phyloP scores from a whole-genome alignment of 2,888 invertebrate genomes.

The Lithophane socia region DNA sequence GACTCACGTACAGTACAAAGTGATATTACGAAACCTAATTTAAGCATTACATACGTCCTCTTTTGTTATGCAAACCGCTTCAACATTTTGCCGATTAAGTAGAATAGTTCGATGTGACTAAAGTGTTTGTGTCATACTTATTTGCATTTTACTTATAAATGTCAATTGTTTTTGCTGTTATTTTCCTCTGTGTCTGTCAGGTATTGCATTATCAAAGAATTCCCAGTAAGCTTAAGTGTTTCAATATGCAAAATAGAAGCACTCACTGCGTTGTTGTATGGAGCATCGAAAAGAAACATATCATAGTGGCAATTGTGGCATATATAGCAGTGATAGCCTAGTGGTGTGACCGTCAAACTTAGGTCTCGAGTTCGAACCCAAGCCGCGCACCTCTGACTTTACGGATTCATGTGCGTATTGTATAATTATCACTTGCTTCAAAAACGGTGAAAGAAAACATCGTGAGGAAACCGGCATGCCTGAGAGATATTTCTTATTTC shows the following conservation, averaged over 20 bases:
- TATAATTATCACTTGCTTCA: no score
- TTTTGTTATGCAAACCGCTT: constrained; percentile 50
- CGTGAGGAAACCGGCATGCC: no score
- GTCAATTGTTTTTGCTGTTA: constrained; percentile 41
- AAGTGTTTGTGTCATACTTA: constrained; percentile 46
- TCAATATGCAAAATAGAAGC: background rate
- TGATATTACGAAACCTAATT: constrained; percentile 61
- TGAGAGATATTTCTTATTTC: no score
- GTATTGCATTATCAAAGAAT: constrained; percentile 40
- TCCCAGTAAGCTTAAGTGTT: background rate
- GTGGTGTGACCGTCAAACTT: no score
- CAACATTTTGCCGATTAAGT: constrained; percentile 35
- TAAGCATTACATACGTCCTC: constrained; percentile 34
- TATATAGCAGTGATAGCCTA: no score
- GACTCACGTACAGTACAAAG: constrained; percentile 53
- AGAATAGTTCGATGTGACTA: constrained; percentile 26
- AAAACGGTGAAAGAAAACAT: no score
- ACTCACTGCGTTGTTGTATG: background rate
- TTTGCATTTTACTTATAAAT: constrained; percentile 46
- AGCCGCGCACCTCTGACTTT: no score
- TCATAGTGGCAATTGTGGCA: no score
- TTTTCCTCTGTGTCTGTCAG: constrained; percentile 46
- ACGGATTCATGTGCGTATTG: no score
- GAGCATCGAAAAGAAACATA: background rate
- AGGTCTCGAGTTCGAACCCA: no score